phyloP scores from a whole-genome alignment of 1,140 invertebrate species.

The Hestina assimilis region DNA sequence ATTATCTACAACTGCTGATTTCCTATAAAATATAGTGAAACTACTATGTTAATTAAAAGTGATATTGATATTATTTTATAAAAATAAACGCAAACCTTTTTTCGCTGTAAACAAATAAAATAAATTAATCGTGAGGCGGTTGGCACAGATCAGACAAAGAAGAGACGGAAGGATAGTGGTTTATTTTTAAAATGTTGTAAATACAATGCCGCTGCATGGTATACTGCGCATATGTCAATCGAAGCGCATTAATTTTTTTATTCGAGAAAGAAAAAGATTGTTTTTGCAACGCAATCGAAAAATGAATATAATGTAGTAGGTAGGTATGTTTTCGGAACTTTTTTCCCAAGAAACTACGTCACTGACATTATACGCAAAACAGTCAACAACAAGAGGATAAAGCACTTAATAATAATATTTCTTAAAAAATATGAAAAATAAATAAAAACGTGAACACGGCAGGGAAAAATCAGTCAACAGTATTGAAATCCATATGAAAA shows the following conservation, averaged over 20 bases:
- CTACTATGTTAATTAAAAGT: too few relatives aligned
- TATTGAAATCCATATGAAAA: constrained; percentile 7
- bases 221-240: constrained; percentile 8
- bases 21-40: too few relatives aligned
- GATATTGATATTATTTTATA: constrained; percentile 1
- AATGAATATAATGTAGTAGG: too few relatives aligned
- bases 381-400: not conserved
- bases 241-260: not conserved
- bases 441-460: not conserved
- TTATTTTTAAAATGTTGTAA: constrained; percentile 41
- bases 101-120: constrained; percentile 62
- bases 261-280: too few relatives aligned
- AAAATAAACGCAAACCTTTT: constrained; percentile 50
- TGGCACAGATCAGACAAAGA: constrained; percentile 48
- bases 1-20: not conserved
- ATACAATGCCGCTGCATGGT: constrained; percentile 8
- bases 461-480: not conserved
- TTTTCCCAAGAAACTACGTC: constrained; percentile 7
- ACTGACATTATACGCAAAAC: constrained; percentile 1
- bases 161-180: constrained; percentile 31
- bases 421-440: not conserved
- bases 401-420: not conserved
- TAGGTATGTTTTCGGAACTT: constrained; percentile 1
- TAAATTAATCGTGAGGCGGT: constrained; percentile 32
- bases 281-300: too few relatives aligned